These are phyloP conservation scores for Mirounga angustirostris DNA, from an alignment of 2,113 vertebrate genomes.

Conservation along the genomic window DNA sequence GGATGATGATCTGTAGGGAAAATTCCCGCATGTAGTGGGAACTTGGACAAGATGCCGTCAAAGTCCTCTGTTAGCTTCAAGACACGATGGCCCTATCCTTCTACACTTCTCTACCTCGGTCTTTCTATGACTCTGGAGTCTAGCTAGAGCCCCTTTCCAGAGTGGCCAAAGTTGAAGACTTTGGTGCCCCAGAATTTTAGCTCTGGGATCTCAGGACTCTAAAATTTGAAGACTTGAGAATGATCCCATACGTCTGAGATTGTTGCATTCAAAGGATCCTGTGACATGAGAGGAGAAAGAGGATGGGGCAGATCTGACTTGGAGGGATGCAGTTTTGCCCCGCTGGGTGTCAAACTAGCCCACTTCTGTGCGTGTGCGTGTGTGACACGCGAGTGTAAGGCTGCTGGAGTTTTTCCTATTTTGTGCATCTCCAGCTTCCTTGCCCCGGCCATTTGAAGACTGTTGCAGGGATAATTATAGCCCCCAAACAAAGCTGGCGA, in stretches of 20 bases:
- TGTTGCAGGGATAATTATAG: constrained; percentile 50
- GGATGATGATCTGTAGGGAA: not conserved
- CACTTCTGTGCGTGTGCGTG: not conserved
- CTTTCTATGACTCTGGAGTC: not conserved
- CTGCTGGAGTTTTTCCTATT: not conserved
- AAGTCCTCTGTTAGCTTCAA: not conserved
- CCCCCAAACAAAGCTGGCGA: constrained; percentile 41
- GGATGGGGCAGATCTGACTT: not conserved
- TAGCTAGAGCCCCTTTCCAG: not conserved
- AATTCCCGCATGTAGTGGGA: not conserved
- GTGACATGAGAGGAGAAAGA: not conserved
- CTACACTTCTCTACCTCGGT: not conserved
- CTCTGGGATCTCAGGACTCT: not conserved
- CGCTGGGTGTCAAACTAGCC: not conserved
- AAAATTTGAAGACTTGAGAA: not conserved
- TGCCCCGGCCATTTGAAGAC: not conserved
- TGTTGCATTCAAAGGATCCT: not conserved
- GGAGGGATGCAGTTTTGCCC: not conserved
- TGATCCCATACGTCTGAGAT: not conserved
- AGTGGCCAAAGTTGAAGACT: not conserved
- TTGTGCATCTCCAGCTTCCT: not conserved
- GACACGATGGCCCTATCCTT: not conserved
- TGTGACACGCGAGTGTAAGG: accelerated
- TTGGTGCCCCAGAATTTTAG: not conserved
- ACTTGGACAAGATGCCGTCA: not conserved